A percentile compares a stretch with the other conserved stretches of the same genome.
phyloP scores from a whole-genome alignment of 1,140 invertebrate species.

The Atta cephalotes region DNA sequence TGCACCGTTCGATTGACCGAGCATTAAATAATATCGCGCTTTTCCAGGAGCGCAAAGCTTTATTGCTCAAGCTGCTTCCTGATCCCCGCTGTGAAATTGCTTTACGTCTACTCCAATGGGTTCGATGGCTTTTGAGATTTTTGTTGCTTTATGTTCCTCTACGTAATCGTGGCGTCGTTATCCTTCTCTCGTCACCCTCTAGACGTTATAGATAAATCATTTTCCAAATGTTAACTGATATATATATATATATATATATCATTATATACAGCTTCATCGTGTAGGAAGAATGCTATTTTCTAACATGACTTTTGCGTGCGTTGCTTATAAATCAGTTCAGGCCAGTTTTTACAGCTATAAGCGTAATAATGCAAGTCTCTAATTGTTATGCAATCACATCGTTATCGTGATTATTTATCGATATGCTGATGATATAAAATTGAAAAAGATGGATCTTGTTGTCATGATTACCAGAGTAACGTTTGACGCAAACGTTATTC shows the following conservation, averaged over 20 bases:
- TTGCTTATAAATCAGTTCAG: not conserved
- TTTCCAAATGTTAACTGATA: slow-evolving; percentile 30
- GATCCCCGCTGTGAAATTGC: slow-evolving; percentile 80
- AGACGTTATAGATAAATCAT: slow-evolving; percentile 39
- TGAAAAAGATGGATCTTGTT: slow-evolving; percentile 29
- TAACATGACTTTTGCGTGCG: not conserved
- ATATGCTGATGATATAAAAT: slow-evolving; percentile 32
- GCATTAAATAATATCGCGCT: slow-evolving; percentile 75
- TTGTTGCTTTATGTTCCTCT: slow-evolving; percentile 62
- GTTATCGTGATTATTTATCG: slow-evolving; percentile 32
- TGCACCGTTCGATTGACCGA: slow-evolving; percentile 63
- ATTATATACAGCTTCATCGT: not conserved
- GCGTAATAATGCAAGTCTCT: slow-evolving; percentile 18
- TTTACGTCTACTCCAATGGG: slow-evolving; percentile 73
- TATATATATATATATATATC: not conserved
- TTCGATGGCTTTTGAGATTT: slow-evolving; percentile 72
- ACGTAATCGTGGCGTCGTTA: slow-evolving; percentile 27
- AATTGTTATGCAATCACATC: slow-evolving; percentile 36
- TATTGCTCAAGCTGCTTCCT: slow-evolving; percentile 72
- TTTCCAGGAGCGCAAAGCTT: slow-evolving; percentile 65
- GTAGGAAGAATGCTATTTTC: not conserved
- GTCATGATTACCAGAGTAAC: slow-evolving; percentile 28
- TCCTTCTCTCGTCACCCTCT: slow-evolving; percentile 27
- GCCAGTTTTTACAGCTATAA: slow-evolving; percentile 3
- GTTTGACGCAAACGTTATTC: slow-evolving; percentile 27